Percentiles rank a stretch among this genome's conserved stretches.
Conservation (phyloP, 2,113 vertebrate genomes). For the Callithrix jacchus region DNA sequence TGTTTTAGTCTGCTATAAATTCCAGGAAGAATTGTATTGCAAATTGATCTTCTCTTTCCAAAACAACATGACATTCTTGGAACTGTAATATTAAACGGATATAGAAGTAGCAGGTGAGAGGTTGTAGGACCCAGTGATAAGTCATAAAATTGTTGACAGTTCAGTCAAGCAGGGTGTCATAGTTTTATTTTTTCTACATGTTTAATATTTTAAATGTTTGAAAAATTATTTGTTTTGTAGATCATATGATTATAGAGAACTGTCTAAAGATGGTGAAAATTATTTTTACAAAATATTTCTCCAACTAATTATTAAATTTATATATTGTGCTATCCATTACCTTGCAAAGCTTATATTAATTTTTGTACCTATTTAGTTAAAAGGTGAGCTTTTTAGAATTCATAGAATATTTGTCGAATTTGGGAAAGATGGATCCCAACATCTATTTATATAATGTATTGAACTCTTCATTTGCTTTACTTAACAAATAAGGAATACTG, state of each 20-base stretch:
- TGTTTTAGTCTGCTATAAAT: not conserved
- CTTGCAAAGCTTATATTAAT: not conserved
- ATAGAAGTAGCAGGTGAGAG: not conserved
- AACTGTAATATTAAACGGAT: not conserved
- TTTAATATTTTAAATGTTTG: not conserved
- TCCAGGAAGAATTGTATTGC: not conserved
- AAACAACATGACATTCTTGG: not conserved
- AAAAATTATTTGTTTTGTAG: not conserved
- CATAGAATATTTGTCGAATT: constrained; percentile 48
- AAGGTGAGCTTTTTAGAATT: not conserved
- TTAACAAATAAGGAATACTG: not conserved
- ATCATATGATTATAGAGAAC: not conserved
- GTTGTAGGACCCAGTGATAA: not conserved
- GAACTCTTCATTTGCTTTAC: not conserved
- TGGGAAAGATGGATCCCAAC: not conserved
- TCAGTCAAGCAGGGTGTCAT: not conserved
- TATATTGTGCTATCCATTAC: not conserved
- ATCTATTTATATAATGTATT: constrained; percentile 27
- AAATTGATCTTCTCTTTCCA: not conserved
- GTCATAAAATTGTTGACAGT: not conserved
- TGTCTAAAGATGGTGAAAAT: not conserved
- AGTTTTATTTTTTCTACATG: not conserved
- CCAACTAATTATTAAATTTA: not conserved
- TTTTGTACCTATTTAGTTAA: not conserved
- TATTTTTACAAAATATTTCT: not conserved